phyloP scores from a whole-genome alignment of 2,797 vertebrate species.

The Vespertilio murinus region DNA sequence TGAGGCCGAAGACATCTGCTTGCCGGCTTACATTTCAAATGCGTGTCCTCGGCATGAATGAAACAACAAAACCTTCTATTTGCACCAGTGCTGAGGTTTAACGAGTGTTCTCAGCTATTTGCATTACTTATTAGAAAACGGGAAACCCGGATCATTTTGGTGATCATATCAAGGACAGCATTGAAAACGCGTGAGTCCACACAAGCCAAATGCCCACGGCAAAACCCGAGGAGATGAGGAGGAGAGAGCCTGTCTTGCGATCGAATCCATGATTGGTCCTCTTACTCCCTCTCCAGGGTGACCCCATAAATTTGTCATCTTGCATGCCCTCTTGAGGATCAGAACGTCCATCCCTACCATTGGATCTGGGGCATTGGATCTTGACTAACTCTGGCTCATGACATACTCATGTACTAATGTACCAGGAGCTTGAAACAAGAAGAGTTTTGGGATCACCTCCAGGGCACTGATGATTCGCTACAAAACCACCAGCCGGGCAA shows the following conservation, averaged over 20 bases:
- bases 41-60: neutral
- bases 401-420: neutral
- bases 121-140: neutral
- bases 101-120: neutral
- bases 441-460: neutral
- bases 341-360: neutral
- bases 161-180: neutral
- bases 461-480: neutral
- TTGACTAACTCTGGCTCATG: neutral
- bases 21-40: neutral
- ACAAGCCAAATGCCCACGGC: neutral
- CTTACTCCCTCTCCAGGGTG: neutral
- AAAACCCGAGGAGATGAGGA: neutral
- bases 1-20: neutral
- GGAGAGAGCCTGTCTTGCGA: rapidly evolving
- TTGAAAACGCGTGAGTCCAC: neutral
- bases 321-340: neutral
- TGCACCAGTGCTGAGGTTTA: neutral
- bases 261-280: neutral
- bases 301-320: neutral
- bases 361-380: neutral
- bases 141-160: neutral
- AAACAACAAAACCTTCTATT: neutral
- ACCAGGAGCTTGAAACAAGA: neutral
- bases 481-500: neutral